Conservation (phyloP, 2,797 vertebrate genomes). For the Neomorphus geoffroyi region DNA sequence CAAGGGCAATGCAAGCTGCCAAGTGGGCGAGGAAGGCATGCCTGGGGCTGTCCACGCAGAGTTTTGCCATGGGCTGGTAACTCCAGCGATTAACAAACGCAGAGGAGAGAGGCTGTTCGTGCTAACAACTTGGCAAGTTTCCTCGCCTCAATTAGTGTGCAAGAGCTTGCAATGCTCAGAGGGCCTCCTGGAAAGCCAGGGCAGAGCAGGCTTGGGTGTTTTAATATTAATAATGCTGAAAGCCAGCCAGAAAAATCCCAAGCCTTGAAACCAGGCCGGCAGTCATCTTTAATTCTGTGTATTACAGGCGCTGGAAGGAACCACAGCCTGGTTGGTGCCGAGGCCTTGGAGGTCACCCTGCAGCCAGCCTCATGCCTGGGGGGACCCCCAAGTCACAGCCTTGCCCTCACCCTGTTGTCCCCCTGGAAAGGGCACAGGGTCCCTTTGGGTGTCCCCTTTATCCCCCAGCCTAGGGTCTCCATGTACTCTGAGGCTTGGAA, state of each 20-base stretch:
- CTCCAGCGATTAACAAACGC: background rate
- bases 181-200: background rate
- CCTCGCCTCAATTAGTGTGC: background rate
- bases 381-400: background rate
- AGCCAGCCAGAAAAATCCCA: background rate
- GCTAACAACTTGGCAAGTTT: background rate
- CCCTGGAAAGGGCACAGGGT: background rate
- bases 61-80: background rate
- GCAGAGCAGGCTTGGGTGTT: background rate
- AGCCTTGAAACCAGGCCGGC: background rate
- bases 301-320: background rate
- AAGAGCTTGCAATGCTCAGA: background rate
- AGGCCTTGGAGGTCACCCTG: background rate
- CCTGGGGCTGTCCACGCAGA: background rate
- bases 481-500: accelerated
- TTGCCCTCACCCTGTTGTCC: background rate
- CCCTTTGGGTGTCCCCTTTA: background rate
- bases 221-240: background rate
- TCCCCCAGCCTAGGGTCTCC: background rate
- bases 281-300: background rate
- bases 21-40: background rate
- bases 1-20: too few relatives aligned
- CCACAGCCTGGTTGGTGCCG: background rate
- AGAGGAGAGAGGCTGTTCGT: background rate
- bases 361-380: accelerated